A percentile compares a stretch with the other conserved stretches of the same genome.
Conservation (phyloP, 2,888 invertebrate species). For the Crioceris asparagi region DNA sequence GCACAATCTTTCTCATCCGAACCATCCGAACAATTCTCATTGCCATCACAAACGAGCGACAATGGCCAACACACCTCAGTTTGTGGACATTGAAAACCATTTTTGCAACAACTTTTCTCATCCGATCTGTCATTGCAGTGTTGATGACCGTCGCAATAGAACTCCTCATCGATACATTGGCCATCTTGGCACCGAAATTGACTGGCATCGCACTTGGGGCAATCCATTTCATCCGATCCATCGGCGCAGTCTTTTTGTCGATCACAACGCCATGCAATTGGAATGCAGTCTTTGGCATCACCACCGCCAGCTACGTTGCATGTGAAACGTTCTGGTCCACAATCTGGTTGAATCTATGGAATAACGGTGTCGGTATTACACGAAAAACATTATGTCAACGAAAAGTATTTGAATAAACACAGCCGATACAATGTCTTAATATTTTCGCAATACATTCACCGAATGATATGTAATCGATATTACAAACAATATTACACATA, state of each 20-base stretch:
- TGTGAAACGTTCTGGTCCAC: constrained; percentile 61
- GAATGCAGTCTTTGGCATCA: constrained; percentile 53
- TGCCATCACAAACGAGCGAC: constrained; percentile 62
- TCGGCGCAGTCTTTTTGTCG: constrained; percentile 74
- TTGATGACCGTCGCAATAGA: constrained; percentile 48
- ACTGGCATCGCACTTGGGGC: constrained; percentile 57
- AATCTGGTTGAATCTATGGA: constrained; percentile 55
- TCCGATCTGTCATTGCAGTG: constrained; percentile 61
- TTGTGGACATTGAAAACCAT: constrained; percentile 61
- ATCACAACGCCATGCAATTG: constrained; percentile 64
- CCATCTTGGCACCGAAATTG: constrained; percentile 52
- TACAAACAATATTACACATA: no score
- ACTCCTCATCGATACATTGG: constrained; percentile 31
- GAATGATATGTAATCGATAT: no score
- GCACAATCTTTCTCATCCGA: constrained; percentile 63
- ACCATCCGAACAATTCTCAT: constrained; percentile 69
- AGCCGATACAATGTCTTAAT: no score
- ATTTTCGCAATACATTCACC: no score
- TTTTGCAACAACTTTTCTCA: constrained; percentile 57
- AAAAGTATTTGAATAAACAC: no score
- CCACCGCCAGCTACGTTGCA: constrained; percentile 47
- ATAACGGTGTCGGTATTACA: no score
- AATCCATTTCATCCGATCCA: constrained; percentile 68
- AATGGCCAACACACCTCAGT: constrained; percentile 62
- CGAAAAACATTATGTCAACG: no score